These are phyloP conservation scores for Tridacna crocea DNA, from an alignment of 2,888 invertebrate species.

Conservation along the genomic window DNA sequence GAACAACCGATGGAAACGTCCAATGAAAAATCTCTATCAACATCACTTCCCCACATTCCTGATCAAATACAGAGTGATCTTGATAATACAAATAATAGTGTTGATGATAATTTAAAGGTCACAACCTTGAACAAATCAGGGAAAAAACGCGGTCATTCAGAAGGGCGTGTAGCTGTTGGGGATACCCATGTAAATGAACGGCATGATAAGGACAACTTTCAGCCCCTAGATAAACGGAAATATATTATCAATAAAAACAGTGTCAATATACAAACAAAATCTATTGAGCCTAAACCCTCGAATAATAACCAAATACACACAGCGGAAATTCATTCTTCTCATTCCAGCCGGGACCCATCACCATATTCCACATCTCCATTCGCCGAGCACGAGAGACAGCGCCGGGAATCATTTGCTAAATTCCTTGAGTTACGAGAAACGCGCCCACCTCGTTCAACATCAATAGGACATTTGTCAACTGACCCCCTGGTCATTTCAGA, in stretches of 20 bases:
- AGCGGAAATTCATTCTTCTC: constrained; percentile 10
- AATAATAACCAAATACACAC: background rate
- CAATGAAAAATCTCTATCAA: constrained; percentile 25
- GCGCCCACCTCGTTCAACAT: constrained; percentile 33
- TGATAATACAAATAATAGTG: background rate
- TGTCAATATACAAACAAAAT: background rate
- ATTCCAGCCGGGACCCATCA: constrained; percentile 26
- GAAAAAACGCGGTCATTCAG: constrained; percentile 40
- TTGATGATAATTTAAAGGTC: background rate
- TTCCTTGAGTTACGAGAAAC: constrained; percentile 44
- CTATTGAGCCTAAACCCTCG: background rate
- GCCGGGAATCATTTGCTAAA: constrained; percentile 45
- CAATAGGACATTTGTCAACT: background rate
- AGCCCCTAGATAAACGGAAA: constrained; percentile 62
- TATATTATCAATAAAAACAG: constrained; percentile 51
- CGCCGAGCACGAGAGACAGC: constrained; percentile 16
- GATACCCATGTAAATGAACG: background rate
- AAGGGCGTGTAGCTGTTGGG: constrained; percentile 18
- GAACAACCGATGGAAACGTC: background rate
- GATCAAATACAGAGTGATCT: constrained; percentile 36
- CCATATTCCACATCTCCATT: constrained; percentile 9
- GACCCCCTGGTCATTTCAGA: background rate
- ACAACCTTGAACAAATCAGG: background rate
- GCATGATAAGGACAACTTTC: constrained; percentile 23
- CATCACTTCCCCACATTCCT: constrained; percentile 51